These are phyloP conservation scores for Cataglyphis altisquamis DNA, from an alignment of 2,888 invertebrate species.

Conservation along the genomic window DNA sequence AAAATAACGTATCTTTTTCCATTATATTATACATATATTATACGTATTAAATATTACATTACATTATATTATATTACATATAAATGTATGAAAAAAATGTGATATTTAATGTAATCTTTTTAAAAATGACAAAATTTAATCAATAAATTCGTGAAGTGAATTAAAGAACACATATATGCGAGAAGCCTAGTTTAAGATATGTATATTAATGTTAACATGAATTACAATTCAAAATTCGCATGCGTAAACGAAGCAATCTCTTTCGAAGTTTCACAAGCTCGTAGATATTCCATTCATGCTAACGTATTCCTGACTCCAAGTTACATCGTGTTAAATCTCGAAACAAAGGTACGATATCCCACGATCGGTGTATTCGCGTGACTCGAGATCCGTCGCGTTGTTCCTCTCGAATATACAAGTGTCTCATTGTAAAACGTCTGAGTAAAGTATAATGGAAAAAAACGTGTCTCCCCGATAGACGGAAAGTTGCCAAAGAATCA, in stretches of 20 bases:
- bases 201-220: background rate
- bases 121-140: background rate
- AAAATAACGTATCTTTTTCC: background rate
- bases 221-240: background rate
- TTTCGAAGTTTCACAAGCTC: conserved; percentile 10
- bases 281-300: conserved; percentile 46
- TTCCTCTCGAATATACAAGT: conserved; percentile 50
- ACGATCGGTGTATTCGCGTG: conserved; percentile 6
- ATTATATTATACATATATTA: background rate
- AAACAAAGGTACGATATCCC: conserved; percentile 24
- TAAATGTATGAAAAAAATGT: background rate
- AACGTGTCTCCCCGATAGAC: conserved; percentile 24
- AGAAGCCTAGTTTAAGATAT: background rate
- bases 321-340: conserved; percentile 54
- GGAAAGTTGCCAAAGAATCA: conserved; percentile 43
- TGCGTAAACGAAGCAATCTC: background rate
- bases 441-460: conserved; percentile 60
- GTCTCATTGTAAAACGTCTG: conserved; percentile 64
- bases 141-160: background rate
- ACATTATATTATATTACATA: no score
- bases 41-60: no score
- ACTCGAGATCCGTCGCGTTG: conserved; percentile 39
- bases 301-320: conserved; percentile 41
- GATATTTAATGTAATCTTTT: background rate
- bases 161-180: background rate